Evolutionary conservation across 2,113 vertebrate species (phyloP).

Genomic region (Stigmatopora argus): DNA sequence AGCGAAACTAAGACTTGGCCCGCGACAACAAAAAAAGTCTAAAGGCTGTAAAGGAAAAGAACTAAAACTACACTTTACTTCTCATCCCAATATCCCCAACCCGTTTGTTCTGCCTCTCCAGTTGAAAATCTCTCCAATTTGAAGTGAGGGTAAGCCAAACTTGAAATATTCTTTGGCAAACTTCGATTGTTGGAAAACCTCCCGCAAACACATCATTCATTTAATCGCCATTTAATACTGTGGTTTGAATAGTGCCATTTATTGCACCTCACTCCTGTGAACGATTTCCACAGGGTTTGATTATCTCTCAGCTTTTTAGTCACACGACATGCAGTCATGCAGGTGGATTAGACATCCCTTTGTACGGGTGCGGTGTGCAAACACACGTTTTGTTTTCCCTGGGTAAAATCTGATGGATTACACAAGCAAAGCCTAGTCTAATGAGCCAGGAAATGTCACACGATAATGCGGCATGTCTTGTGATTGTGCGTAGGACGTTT

Average conservation of each 20-base stretch:
- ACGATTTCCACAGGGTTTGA: conserved; percentile 35
- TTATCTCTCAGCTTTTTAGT: conserved; percentile 47
- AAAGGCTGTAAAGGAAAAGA: too few relatives aligned
- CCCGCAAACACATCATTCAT: background rate
- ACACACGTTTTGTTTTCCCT: conserved; percentile 22
- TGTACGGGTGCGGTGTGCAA: conserved; percentile 29
- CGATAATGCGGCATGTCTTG: conserved; percentile 11
- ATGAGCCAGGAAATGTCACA: conserved; percentile 22
- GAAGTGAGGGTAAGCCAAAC: too few relatives aligned
- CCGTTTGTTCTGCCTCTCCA: too few relatives aligned
- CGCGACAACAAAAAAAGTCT: too few relatives aligned
- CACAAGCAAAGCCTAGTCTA: conserved; percentile 14
- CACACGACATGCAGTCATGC: conserved; percentile 1
- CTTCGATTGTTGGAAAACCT: background rate
- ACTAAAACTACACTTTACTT: too few relatives aligned
- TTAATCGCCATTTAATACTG: conserved; percentile 29
- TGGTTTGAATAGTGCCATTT: conserved; percentile 27
- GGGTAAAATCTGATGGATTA: conserved; percentile 10
- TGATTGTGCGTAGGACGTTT: conserved; percentile 22
- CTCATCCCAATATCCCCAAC: too few relatives aligned
- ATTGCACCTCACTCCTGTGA: conserved; percentile 29
- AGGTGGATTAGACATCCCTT: conserved; percentile 38
- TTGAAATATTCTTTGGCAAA: background rate
- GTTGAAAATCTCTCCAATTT: too few relatives aligned
- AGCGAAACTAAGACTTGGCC: too few relatives aligned